These are phyloP conservation scores for Ennomos erosarius DNA, from an alignment of 2,888 invertebrate genomes.

Conservation along the genomic window DNA sequence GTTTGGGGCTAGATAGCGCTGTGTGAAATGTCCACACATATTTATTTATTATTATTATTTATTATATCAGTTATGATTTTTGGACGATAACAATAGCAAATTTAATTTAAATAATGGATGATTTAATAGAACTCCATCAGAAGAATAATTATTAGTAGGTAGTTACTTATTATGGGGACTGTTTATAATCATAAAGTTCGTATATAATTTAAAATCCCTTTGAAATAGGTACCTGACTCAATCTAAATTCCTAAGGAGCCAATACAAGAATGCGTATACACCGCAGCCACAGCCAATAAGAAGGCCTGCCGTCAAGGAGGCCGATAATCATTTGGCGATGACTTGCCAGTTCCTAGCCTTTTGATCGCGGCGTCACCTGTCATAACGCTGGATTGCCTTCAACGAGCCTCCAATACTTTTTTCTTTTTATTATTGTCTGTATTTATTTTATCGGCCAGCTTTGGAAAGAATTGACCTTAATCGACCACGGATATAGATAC, in stretches of 20 bases:
- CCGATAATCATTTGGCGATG: conserved; percentile 74
- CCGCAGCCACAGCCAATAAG: conserved; percentile 49
- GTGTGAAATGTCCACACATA: too few relatives aligned
- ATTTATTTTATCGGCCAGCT: conserved; percentile 65
- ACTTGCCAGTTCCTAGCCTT: conserved; percentile 62
- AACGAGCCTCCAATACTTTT: conserved; percentile 55
- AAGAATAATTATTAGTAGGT: too few relatives aligned
- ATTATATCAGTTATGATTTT: too few relatives aligned
- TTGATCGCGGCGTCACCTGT: conserved; percentile 75
- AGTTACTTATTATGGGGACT: too few relatives aligned
- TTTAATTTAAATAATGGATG: too few relatives aligned
- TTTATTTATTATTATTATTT: too few relatives aligned
- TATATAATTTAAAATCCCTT: too few relatives aligned
- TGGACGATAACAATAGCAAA: too few relatives aligned
- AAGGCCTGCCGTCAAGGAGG: conserved; percentile 58
- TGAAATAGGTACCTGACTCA: too few relatives aligned
- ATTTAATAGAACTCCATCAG: too few relatives aligned
- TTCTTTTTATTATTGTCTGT: conserved; percentile 62
- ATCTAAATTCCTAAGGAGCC: background rate
- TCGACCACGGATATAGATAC: conserved; percentile 51
- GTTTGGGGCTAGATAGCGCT: too few relatives aligned
- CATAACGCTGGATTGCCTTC: conserved; percentile 68
- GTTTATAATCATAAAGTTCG: too few relatives aligned
- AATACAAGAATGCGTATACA: conserved; percentile 46
- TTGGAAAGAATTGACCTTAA: conserved; percentile 61